Evolutionary conservation across 2,113 vertebrate species (phyloP).

Genomic region (Microcebus jonahi): DNA sequence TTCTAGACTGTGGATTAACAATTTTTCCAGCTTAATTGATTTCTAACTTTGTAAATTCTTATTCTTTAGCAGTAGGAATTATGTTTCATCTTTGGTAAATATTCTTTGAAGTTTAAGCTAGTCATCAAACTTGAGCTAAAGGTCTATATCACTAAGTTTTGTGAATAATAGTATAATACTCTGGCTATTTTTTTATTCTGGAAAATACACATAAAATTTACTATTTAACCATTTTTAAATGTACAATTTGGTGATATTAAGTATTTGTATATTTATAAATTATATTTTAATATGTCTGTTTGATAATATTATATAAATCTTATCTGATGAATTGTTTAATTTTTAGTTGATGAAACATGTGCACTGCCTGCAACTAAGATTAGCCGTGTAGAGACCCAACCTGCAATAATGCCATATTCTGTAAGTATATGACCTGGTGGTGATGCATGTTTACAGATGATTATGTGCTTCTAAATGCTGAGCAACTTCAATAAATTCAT

Average conservation of each 20-base stretch:
- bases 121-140: slow-evolving; percentile 31
- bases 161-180: not conserved
- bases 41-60: slow-evolving; percentile 55
- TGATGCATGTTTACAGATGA: not conserved
- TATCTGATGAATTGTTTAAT: slow-evolving; percentile 50
- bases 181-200: not conserved
- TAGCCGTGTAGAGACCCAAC: slow-evolving; percentile 79
- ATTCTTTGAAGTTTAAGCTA: slow-evolving; percentile 41
- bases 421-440: slow-evolving; percentile 82
- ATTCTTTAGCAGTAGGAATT: slow-evolving; percentile 18
- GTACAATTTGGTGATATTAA: not conserved
- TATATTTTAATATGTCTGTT: slow-evolving; percentile 45
- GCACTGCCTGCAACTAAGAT: slow-evolving; percentile 76
- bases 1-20: not conserved
- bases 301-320: slow-evolving; percentile 9
- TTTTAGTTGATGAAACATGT: slow-evolving; percentile 84
- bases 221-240: not conserved
- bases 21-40: not conserved
- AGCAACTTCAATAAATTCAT: not conserved
- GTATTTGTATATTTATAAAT: slow-evolving; percentile 23
- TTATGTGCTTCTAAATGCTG: not conserved
- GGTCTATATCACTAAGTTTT: not conserved
- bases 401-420: slow-evolving; percentile 70
- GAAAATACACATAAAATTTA: not conserved
- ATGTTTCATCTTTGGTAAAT: slow-evolving; percentile 47